These are phyloP conservation scores for Molossus molossus DNA, from an alignment of 2,797 vertebrate species.

Conservation along the genomic window DNA sequence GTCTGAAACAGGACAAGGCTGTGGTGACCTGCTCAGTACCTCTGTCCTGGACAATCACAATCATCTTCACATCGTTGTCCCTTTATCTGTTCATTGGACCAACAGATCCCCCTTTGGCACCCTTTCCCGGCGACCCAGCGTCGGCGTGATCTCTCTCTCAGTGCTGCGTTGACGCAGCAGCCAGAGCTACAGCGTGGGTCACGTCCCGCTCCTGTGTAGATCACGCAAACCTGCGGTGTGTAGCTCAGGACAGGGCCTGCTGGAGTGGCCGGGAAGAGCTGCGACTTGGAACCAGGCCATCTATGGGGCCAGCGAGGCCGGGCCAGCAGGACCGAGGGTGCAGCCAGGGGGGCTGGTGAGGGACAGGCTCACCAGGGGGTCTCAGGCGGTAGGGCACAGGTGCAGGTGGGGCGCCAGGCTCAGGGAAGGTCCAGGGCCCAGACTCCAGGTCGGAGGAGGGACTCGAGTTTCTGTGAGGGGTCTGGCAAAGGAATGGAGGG, in stretches of 20 bases:
- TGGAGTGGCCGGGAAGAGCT: neutral
- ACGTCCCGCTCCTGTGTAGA: neutral
- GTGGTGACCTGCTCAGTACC: neutral
- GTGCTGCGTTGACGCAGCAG: neutral
- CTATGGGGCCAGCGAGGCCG: neutral
- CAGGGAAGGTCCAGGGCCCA: neutral
- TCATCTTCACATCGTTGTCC: too few species aligned
- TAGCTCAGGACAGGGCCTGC: neutral
- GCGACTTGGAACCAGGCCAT: neutral
- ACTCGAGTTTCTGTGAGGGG: neutral
- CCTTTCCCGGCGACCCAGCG: neutral
- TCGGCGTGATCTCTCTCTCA: neutral
- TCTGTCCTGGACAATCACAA: neutral
- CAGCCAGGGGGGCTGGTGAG: neutral
- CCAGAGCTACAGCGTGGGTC: neutral
- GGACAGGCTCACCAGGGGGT: neutral
- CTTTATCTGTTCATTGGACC: neutral
- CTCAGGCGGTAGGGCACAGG: fast-evolving
- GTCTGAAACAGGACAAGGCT: neutral
- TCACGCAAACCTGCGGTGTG: neutral
- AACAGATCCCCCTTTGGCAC: neutral
- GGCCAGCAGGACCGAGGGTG: neutral
- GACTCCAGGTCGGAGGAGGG: neutral
- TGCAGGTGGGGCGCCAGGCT: neutral
- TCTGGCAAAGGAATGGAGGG: neutral